Conservation (phyloP, 2,113 vertebrate species). For the Talpa occidentalis region DNA sequence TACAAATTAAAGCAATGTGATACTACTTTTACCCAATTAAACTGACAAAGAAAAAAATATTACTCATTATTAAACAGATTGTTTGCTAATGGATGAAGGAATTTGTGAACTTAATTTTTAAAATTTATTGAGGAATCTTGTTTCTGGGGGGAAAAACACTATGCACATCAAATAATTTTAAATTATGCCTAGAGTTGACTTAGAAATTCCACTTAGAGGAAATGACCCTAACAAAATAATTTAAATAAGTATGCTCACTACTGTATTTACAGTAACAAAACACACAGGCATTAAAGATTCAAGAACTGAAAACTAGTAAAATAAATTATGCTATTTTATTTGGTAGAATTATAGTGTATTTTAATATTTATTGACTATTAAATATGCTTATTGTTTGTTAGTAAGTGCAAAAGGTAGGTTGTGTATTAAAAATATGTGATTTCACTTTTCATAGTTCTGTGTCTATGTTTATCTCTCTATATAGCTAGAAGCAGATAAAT, state of each 20-base stretch:
- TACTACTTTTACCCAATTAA: slow-evolving; percentile 19
- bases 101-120: slow-evolving; percentile 35
- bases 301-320: neutral
- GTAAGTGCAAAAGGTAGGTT: neutral
- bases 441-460: neutral
- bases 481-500: neutral
- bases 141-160: neutral
- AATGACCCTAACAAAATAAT: neutral
- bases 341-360: neutral
- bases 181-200: neutral
- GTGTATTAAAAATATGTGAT: neutral
- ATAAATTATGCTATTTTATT: neutral
- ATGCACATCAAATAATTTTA: slow-evolving; percentile 1
- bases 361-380: neutral
- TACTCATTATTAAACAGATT: neutral
- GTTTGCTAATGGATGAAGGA: neutral
- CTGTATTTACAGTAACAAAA: neutral
- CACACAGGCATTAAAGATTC: neutral
- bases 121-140: neutral
- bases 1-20: slow-evolving; percentile 1
- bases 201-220: slow-evolving; percentile 6
- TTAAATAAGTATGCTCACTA: neutral
- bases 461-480: neutral
- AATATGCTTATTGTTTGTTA: neutral
- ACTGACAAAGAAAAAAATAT: slow-evolving; percentile 21